These are phyloP conservation scores for Subacronicta megacephala DNA, from an alignment of 2,888 invertebrate species.

Conservation along the genomic window DNA sequence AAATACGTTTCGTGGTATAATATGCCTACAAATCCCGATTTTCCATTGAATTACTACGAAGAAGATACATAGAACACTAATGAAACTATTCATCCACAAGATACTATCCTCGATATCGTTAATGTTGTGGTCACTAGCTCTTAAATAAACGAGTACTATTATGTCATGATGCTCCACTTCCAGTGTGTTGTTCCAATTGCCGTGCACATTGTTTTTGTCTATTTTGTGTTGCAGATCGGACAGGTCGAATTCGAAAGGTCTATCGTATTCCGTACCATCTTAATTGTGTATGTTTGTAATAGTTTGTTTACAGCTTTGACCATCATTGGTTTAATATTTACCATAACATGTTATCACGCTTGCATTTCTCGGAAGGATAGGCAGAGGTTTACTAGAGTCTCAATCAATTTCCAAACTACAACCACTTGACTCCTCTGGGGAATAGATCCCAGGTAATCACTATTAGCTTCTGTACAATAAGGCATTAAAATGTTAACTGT, in stretches of 20 bases:
- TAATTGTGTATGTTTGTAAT: constrained; percentile 2
- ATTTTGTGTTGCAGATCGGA: constrained; percentile 45
- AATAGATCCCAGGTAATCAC: no score
- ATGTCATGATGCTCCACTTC: constrained; percentile 58
- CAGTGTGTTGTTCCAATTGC: constrained; percentile 56
- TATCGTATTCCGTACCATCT: constrained; percentile 23
- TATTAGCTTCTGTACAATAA: no score
- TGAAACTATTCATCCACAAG: not conserved
- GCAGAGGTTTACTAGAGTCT: no score
- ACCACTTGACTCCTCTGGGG: no score
- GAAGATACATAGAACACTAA: not conserved
- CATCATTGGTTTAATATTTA: no score
- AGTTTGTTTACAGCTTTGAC: not conserved
- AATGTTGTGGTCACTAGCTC: constrained; percentile 32
- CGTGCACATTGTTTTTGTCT: constrained; percentile 44
- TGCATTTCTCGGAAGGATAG: no score
- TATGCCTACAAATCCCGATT: no score
- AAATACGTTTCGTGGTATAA: no score
- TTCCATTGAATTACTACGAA: not conserved
- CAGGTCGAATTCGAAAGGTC: constrained; percentile 40
- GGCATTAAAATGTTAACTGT: no score
- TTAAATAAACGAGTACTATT: constrained; percentile 36
- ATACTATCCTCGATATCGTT: constrained; percentile 5
- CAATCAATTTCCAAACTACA: no score
- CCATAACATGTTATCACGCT: no score